phyloP scores from a whole-genome alignment of 2,113 vertebrate genomes.

The Leucosticte australis region DNA sequence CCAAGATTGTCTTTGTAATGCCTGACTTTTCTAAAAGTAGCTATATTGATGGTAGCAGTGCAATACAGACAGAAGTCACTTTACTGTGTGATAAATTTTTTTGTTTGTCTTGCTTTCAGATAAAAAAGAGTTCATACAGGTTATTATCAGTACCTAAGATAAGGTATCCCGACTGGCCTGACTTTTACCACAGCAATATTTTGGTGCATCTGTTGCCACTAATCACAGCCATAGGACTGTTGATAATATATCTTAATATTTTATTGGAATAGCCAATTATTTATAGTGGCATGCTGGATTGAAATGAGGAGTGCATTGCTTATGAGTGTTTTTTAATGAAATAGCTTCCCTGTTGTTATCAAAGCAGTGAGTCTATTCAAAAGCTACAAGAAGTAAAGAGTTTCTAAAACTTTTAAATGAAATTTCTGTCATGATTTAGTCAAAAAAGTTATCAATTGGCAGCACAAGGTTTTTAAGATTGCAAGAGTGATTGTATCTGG shows the following conservation, averaged over 20 bases:
- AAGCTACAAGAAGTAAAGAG: neutral
- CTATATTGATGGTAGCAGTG: neutral
- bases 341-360: neutral
- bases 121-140: neutral
- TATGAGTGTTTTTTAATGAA: neutral
- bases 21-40: neutral
- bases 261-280: neutral
- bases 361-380: neutral
- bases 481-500: neutral
- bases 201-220: neutral
- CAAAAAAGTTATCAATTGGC: neutral
- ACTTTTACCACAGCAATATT: neutral
- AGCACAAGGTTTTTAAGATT: neutral
- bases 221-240: neutral
- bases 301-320: neutral
- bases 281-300: neutral
- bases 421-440: neutral
- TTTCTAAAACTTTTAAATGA: neutral
- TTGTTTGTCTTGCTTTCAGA: neutral
- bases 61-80: neutral
- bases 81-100: neutral
- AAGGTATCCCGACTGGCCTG: neutral
- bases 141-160: neutral
- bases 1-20: neutral
- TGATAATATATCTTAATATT: neutral